Conservation (phyloP, 2,888 invertebrate genomes). For the Drosophila acutilabella region DNA sequence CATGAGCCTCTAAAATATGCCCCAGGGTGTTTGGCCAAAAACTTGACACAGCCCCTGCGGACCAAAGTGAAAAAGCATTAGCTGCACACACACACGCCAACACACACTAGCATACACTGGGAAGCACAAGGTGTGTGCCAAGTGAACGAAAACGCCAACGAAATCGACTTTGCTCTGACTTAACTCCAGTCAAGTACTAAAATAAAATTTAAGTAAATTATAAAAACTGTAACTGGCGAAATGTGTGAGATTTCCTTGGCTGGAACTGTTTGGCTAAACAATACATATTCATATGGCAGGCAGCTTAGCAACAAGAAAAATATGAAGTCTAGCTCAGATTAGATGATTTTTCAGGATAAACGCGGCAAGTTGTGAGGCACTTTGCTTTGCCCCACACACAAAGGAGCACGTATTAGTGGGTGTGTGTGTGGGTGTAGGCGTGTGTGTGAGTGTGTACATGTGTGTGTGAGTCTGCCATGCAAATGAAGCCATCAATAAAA, state of each 20-base stretch:
- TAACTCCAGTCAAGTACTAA: too few species aligned
- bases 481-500: conserved; percentile 78
- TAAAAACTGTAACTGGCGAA: neutral
- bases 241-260: neutral
- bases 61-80: conserved; percentile 62
- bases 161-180: neutral
- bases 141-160: neutral
- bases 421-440: neutral
- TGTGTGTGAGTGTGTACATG: conserved; percentile 10
- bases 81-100: conserved; percentile 34
- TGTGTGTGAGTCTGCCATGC: conserved; percentile 47
- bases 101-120: conserved; percentile 18
- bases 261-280: neutral
- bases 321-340: conserved; percentile 78
- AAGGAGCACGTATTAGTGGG: conserved; percentile 36
- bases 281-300: conserved; percentile 66
- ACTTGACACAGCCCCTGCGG: conserved; percentile 45
- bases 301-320: conserved; percentile 77
- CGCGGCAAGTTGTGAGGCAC: conserved; percentile 64
- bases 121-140: conserved; percentile 17
- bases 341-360: conserved; percentile 80
- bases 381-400: conserved; percentile 40
- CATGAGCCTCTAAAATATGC: conserved; percentile 83
- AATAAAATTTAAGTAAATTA: neutral
- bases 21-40: conserved; percentile 68